Evolutionary conservation across 2,113 vertebrate genomes (phyloP).

Genomic region (Serilophus lunatus): DNA sequence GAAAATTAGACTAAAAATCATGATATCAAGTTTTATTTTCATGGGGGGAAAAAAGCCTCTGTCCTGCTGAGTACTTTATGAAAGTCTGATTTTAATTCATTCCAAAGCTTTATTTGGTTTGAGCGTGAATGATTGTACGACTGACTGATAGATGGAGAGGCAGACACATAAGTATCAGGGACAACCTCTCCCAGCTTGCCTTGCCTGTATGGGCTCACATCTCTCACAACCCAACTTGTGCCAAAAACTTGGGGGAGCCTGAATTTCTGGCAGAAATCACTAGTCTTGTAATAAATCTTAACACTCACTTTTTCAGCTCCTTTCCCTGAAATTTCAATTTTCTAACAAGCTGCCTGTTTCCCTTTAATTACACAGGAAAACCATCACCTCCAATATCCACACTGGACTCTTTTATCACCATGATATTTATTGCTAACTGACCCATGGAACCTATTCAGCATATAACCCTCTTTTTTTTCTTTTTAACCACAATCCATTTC

Average conservation of each 20-base stretch:
- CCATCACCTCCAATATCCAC: background rate
- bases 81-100: background rate
- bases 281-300: background rate
- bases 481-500: conserved; percentile 74
- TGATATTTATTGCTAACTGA: conserved; percentile 64
- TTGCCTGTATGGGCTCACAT: background rate
- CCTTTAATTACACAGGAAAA: background rate
- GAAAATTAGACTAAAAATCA: background rate
- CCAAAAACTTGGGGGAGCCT: background rate
- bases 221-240: background rate
- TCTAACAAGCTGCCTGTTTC: background rate
- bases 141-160: background rate
- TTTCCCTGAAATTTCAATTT: conserved; percentile 7
- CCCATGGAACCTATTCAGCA: conserved; percentile 39
- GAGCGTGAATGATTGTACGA: background rate
- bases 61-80: background rate
- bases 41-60: background rate
- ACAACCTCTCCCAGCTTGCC: background rate
- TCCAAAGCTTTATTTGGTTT: background rate
- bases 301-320: background rate
- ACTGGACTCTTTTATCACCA: conserved; percentile 38
- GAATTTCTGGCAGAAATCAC: background rate
- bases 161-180: background rate
- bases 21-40: background rate
- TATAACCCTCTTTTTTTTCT: conserved; percentile 12